phyloP scores from a whole-genome alignment of 2,888 invertebrate genomes.

The Agrilus mali region DNA sequence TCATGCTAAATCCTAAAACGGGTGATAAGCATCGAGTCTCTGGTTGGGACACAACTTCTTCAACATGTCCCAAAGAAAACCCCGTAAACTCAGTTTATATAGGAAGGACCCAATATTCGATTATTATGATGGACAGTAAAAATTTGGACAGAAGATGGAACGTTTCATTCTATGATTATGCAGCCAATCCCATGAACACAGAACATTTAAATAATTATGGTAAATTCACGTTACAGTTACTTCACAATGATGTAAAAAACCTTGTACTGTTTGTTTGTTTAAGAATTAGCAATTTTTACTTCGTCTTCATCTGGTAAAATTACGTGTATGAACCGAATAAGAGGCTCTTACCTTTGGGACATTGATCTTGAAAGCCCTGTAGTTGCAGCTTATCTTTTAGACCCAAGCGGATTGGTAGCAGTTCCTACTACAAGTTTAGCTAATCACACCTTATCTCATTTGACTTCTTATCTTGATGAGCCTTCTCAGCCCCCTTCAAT shows the following conservation, averaged over 20 bases:
- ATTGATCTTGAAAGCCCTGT: conserved; percentile 79
- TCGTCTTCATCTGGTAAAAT: conserved; percentile 81
- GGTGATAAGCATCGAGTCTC: conserved; percentile 51
- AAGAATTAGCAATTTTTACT: conserved; percentile 79
- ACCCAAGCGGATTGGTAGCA: conserved; percentile 63
- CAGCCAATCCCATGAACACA: conserved; percentile 67
- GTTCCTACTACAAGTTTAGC: conserved; percentile 85
- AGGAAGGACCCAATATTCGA: conserved; percentile 83
- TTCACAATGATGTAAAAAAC: background rate
- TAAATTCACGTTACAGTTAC: conserved; percentile 33
- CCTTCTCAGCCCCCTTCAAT: conserved; percentile 34
- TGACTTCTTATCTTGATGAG: conserved; percentile 27
- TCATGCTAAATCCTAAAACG: conserved; percentile 67
- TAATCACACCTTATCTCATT: conserved; percentile 65
- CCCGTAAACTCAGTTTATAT: conserved; percentile 57
- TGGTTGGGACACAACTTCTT: conserved; percentile 40
- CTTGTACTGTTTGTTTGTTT: conserved; percentile 11
- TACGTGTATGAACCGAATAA: conserved; percentile 69
- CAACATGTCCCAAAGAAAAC: conserved; percentile 57
- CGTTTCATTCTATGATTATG: conserved; percentile 92
- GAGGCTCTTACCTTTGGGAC: conserved; percentile 80
- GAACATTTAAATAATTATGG: conserved; percentile 72
- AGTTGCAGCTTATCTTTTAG: conserved; percentile 73
- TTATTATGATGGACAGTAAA: conserved; percentile 85
- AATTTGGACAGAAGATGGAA: conserved; percentile 75